Conservation (phyloP, 2,113 vertebrate species). For the Calcarius ornatus region DNA sequence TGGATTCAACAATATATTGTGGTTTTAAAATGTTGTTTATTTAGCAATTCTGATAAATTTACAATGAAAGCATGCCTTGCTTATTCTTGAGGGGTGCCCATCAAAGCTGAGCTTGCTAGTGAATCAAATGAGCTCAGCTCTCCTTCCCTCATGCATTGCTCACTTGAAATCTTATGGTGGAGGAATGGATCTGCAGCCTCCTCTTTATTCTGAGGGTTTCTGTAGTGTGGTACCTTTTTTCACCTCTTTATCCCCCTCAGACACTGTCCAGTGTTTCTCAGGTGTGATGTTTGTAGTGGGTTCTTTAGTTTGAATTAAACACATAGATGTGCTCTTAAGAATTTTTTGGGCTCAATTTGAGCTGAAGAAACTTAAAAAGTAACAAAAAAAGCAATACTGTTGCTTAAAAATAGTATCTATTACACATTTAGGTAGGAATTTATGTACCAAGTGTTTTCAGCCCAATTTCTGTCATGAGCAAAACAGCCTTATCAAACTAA, state of each 20-base stretch:
- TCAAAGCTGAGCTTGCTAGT: background rate
- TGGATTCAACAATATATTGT: background rate
- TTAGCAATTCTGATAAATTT: background rate
- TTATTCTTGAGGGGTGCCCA: background rate
- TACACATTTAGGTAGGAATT: background rate
- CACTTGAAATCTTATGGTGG: background rate
- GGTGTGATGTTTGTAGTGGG: background rate
- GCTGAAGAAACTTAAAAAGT: background rate
- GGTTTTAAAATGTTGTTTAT: background rate
- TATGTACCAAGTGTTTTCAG: background rate
- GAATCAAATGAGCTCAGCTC: background rate
- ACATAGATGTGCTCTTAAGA: background rate
- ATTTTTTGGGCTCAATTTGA: background rate
- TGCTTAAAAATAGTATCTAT: background rate
- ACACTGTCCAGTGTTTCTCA: background rate
- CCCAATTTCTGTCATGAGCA: background rate
- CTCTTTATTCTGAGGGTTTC: background rate
- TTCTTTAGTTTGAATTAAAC: background rate
- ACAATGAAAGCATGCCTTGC: background rate
- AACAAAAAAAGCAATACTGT: background rate
- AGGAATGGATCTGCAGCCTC: background rate
- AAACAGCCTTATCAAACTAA: background rate
- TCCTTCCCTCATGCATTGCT: background rate
- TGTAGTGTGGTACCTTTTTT: background rate
- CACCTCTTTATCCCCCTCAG: fast-evolving